These are phyloP conservation scores for Orthonyx spaldingii DNA, from an alignment of 2,113 vertebrate genomes.

Conservation along the genomic window DNA sequence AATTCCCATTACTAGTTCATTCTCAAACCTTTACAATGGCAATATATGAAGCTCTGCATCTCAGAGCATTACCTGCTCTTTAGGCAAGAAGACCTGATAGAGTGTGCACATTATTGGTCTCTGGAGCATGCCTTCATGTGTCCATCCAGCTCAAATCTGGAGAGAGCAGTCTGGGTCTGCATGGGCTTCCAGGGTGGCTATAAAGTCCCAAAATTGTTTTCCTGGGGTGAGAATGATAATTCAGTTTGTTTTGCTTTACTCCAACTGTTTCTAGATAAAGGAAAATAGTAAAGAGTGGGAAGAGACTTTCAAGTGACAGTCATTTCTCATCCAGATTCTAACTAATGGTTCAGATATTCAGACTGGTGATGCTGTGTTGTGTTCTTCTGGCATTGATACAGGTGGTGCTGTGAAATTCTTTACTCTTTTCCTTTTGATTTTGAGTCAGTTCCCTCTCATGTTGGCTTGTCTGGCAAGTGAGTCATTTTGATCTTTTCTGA, in stretches of 20 bases:
- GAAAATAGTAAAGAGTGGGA: background rate
- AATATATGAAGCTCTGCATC: background rate
- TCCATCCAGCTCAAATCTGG: background rate
- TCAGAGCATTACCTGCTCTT: background rate
- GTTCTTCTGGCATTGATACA: background rate
- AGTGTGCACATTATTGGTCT: background rate
- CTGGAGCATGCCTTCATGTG: background rate
- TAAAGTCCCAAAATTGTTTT: background rate
- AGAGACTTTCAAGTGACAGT: background rate
- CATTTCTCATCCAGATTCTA: background rate
- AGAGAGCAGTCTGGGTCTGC: background rate
- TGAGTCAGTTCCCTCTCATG: background rate
- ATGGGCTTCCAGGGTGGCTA: background rate
- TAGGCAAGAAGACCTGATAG: background rate
- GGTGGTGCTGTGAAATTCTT: background rate
- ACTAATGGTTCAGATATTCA: background rate
- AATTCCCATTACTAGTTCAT: background rate
- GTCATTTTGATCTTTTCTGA: background rate
- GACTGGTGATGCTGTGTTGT: background rate
- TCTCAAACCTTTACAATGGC: slow-evolving; percentile 1
- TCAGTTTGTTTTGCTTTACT: background rate
- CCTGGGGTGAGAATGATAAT: background rate
- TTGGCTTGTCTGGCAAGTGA: background rate
- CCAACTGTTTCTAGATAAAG: background rate
- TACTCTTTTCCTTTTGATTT: background rate